Base-by-base conservation (phyloP, 2,797 vertebrate species). In the Chelonia mydas region DNA sequence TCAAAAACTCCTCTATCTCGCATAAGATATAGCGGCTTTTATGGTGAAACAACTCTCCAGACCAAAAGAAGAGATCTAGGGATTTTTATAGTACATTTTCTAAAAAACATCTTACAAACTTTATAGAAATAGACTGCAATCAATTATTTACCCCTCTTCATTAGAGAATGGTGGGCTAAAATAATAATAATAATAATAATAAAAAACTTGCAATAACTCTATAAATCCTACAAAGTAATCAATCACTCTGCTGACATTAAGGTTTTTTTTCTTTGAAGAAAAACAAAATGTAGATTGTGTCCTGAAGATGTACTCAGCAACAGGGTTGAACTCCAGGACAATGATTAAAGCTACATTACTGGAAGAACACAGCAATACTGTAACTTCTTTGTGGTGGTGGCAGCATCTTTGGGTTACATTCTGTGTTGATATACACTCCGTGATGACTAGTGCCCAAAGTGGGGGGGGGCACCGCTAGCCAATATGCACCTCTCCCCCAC, bases 1-100 rank as follows among this genome's bases (percentile, higher is more conserved):
- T 84, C 41, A 93, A 54, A 89, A 91, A 33, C 27, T 82, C 65
- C 81, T 87, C 93, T 82, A 81, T 54, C 54, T 90, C 61, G 13
- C 16, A 1, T 85, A 92, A 0, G 4, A 61, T 77, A 88, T 76
- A 93, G 82, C 55, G 6, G 6, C 37, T 87, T 5, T 2, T 74
- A n/a, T n/a, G 50, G n/a, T 89, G 51, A 92, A 92, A 90, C 37
- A 27, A 84, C 72, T 89, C 80, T 65, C 54, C 33, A 76, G 31
- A 82, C 74, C 87, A 90, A 83, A 61, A 95, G 65, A 59, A 87
- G 83, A 86, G 80, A 84, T 80, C 80, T 61, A 17, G 5, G 86
- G 28, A 2, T 81, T 59, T 51, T 79, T 59, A 27, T 3, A 7
- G 86, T 55, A 83, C 11, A 9, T 86, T 95, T 90, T 94, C 90